phyloP scores from a whole-genome alignment of 2,888 invertebrate species.

The Ligdia adustata region DNA sequence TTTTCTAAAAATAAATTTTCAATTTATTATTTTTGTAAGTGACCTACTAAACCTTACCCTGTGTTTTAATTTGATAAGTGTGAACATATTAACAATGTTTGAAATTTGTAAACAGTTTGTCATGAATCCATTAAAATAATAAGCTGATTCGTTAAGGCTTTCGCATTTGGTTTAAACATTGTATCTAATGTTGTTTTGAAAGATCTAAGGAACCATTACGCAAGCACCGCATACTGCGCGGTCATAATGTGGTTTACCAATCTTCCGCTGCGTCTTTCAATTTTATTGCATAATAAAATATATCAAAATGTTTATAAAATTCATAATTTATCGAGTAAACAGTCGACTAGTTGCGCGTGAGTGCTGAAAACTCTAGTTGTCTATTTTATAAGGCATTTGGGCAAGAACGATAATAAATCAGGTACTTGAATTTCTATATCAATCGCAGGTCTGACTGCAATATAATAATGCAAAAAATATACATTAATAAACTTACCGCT shows the following conservation, averaged over 20 bases:
- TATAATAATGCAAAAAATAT: no score
- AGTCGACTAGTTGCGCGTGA: conserved; percentile 38
- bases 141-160: background rate
- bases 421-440: no score
- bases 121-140: background rate
- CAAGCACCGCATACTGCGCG: conserved; percentile 22
- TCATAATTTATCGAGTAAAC: conserved; percentile 77
- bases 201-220: conserved; percentile 17
- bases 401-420: background rate
- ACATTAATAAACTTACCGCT: no score
- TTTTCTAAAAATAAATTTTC: conserved; percentile 13
- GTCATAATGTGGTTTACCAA: conserved; percentile 44
- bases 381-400: background rate
- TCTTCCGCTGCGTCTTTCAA: conserved; percentile 57
- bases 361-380: conserved; percentile 13
- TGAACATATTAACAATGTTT: background rate
- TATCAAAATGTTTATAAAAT: conserved; percentile 74
- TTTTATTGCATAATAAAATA: conserved; percentile 74
- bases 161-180: conserved; percentile 10
- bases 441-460: no score
- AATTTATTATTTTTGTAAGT: conserved; percentile 2
- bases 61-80: background rate
- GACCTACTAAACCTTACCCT: background rate
- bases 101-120: conserved; percentile 2
- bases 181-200: conserved; percentile 17